Evolutionary conservation across 2,888 invertebrate genomes (phyloP).

Genomic region (Pharmacophagus antenor): DNA sequence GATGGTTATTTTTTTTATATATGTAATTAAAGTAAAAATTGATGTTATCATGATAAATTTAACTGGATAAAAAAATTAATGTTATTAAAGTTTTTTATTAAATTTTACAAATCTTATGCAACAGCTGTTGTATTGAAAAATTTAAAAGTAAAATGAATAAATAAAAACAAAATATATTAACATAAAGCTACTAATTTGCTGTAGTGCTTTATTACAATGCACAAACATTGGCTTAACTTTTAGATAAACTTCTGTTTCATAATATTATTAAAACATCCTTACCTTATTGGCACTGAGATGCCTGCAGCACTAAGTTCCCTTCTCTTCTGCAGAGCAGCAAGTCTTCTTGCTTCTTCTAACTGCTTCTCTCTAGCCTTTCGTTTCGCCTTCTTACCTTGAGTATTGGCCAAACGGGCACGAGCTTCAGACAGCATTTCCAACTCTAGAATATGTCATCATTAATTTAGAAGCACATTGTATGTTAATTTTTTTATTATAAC

Average conservation of each 20-base stretch:
- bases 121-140: too few species aligned
- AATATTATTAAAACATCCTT: slow-evolving; percentile 5
- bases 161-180: not conserved
- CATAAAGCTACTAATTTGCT: too few species aligned
- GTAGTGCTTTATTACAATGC: not conserved
- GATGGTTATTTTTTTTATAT: too few species aligned
- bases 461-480: too few species aligned
- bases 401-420: slow-evolving; percentile 98
- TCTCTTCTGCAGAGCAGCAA: slow-evolving; percentile 98
- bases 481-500: too few species aligned
- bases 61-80: too few species aligned
- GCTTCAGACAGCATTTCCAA: slow-evolving; percentile 99
- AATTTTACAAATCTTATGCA: too few species aligned
- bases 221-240: not conserved
- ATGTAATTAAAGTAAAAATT: too few species aligned
- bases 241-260: not conserved
- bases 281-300: slow-evolving; percentile 83
- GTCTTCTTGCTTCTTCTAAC: slow-evolving; percentile 96
- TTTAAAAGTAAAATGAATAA: too few species aligned
- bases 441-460: slow-evolving; percentile 82
- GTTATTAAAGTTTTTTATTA: too few species aligned
- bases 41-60: too few species aligned
- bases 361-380: slow-evolving; percentile 98
- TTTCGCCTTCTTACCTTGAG: slow-evolving; percentile 97
- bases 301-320: slow-evolving; percentile 98